phyloP scores from a whole-genome alignment of 2,888 invertebrate species.

The Chaetogeoica ovagalla region DNA sequence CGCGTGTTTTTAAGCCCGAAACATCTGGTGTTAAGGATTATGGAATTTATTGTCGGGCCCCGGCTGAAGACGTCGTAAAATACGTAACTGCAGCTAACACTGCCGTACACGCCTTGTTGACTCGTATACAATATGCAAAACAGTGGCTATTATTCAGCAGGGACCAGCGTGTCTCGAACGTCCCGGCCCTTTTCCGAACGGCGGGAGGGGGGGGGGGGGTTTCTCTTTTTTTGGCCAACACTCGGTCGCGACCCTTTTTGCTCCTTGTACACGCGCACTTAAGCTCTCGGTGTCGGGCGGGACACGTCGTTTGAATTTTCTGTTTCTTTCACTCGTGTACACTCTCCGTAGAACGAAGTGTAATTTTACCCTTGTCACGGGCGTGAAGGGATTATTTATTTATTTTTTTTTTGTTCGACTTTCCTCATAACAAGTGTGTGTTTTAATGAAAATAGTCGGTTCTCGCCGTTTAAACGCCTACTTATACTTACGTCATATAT shows the following conservation, averaged over 20 bases:
- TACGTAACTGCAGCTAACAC: slow-evolving; percentile 11
- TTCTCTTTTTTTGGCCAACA: background rate
- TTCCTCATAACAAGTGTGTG: background rate
- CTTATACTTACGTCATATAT: background rate
- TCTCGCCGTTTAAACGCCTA: no score
- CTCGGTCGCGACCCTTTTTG: slow-evolving; percentile 30
- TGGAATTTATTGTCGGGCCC: slow-evolving; percentile 30
- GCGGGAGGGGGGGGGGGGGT: no score
- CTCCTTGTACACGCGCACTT: background rate
- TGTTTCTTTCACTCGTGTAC: background rate
- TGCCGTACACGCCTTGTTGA: no score
- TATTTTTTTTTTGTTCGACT: background rate
- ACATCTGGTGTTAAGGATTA: slow-evolving; percentile 40
- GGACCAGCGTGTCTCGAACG: slow-evolving; percentile 6
- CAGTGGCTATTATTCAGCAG: slow-evolving; percentile 46
- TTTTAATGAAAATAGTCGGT: slow-evolving; percentile 34
- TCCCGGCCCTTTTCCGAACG: slow-evolving; percentile 4
- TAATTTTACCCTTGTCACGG: slow-evolving; percentile 29
- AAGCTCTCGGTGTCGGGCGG: background rate
- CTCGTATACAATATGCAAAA: slow-evolving; percentile 32
- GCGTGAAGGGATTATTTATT: no score
- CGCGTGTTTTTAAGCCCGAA: slow-evolving; percentile 1
- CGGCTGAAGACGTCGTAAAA: slow-evolving; percentile 41
- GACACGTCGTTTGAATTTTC: background rate
- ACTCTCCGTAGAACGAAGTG: background rate